Percentiles rank a stretch among this genome's conserved stretches.
Conservation (phyloP, 1,140 invertebrate species). For the Sitodiplosis mosellana region DNA sequence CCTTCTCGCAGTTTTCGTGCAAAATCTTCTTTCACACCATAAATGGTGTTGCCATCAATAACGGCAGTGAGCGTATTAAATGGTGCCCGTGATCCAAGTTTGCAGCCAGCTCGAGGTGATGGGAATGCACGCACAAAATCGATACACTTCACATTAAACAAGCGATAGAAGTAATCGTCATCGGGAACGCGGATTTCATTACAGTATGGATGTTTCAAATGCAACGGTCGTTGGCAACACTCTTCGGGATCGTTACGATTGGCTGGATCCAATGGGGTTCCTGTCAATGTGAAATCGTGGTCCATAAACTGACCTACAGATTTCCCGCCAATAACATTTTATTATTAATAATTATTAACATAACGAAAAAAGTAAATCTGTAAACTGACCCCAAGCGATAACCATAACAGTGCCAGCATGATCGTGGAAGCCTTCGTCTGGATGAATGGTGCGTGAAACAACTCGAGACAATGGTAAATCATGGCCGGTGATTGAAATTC, state of each 20-base stretch:
- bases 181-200: conserved; percentile 76
- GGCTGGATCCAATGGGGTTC: conserved; percentile 51
- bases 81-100: conserved; percentile 54
- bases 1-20: conserved; percentile 58
- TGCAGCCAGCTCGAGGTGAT: conserved; percentile 60
- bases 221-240: conserved; percentile 57
- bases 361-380: no score
- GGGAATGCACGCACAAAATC: conserved; percentile 78
- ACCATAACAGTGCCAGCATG: conserved; percentile 87
- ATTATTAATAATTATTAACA: no score
- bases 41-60: conserved; percentile 68
- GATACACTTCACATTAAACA: conserved; percentile 67
- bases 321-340: no score
- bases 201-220: conserved; percentile 76
- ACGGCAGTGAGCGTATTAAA: conserved; percentile 70
- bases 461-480: conserved; percentile 61
- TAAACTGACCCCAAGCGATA: conserved; percentile 39
- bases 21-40: conserved; percentile 61
- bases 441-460: conserved; percentile 76
- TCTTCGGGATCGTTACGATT: conserved; percentile 61
- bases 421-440: conserved; percentile 79
- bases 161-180: conserved; percentile 79
- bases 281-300: conserved; percentile 80
- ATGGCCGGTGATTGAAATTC: conserved; percentile 51
- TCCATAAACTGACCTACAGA: conserved; percentile 93